A percentile compares a stretch with the other conserved stretches of the same genome.
phyloP scores from a whole-genome alignment of 2,888 invertebrate genomes.

The Spodoptera littoralis region DNA sequence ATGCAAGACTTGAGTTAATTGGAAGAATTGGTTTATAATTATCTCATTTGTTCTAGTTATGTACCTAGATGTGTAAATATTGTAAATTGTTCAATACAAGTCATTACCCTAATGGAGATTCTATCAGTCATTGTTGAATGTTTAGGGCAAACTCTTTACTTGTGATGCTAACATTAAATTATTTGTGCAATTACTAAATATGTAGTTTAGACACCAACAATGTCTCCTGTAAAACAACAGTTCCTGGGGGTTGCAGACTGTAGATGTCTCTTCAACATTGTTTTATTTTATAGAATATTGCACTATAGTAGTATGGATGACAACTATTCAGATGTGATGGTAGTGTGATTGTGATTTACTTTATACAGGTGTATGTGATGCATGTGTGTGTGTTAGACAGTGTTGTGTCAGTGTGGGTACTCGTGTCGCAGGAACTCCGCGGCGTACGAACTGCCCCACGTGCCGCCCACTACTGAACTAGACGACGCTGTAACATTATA shows the following conservation, averaged over 20 bases:
- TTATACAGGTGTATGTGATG: no score
- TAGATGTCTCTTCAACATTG: no score
- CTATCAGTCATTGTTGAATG: conserved; percentile 22
- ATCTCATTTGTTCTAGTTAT: conserved; percentile 25
- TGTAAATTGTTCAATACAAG: conserved; percentile 9
- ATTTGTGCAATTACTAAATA: no score
- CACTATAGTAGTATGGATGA: no score
- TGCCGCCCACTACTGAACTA: conserved; percentile 59
- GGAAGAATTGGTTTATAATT: conserved; percentile 26
- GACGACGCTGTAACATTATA: conserved; percentile 57
- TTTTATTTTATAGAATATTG: no score
- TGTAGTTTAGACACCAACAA: no score
- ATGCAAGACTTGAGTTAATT: conserved; percentile 17
- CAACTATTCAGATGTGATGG: no score
- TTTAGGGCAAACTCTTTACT: background rate
- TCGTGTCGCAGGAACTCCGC: conserved; percentile 67
- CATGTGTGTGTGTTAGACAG: background rate
- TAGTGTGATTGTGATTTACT: no score
- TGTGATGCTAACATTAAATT: background rate
- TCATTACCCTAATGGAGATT: conserved; percentile 33
- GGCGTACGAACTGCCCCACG: conserved; percentile 77
- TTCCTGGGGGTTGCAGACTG: no score
- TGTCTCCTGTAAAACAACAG: no score
- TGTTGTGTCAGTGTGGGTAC: conserved; percentile 71
- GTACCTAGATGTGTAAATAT: conserved; percentile 5